phyloP scores from a whole-genome alignment of 2,113 vertebrate species.

The Misgurnus anguillicaudatus region DNA sequence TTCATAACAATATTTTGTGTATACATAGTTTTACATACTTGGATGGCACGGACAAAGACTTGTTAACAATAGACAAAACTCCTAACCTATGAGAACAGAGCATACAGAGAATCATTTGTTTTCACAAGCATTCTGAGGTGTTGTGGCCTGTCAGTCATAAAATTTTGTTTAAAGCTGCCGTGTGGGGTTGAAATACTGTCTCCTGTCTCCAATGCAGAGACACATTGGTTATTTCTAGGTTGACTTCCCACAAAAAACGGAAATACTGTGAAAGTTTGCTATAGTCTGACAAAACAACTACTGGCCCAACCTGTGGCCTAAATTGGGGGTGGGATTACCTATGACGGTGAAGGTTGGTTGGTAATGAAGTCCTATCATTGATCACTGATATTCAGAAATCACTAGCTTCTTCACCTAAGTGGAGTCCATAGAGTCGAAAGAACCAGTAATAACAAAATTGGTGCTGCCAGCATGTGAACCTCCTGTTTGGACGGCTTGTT shows the following conservation, averaged over 20 bases:
- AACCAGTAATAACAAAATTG: constrained; percentile 82
- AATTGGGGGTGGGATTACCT: background rate
- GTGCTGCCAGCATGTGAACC: constrained; percentile 71
- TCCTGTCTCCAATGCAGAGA: background rate
- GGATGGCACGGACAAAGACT: background rate
- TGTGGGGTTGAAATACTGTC: background rate
- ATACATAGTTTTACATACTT: background rate
- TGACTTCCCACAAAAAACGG: too few relatives aligned
- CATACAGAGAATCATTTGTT: background rate
- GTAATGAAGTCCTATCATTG: background rate
- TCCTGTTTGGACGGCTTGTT: constrained; percentile 81
- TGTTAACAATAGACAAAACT: background rate
- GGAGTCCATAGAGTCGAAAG: constrained; percentile 82
- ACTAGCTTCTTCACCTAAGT: constrained; percentile 56
- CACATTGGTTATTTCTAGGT: too few relatives aligned
- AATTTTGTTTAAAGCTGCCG: background rate
- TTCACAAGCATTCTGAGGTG: background rate
- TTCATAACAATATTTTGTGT: background rate
- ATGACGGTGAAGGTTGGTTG: background rate
- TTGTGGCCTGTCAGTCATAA: background rate
- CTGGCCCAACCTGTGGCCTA: background rate
- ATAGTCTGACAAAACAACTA: background rate
- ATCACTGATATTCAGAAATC: background rate
- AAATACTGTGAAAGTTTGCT: too few relatives aligned
- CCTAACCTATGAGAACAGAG: background rate